A percentile compares a stretch with the other conserved stretches of the same genome.
Evolutionary conservation across 2,113 vertebrate species (phyloP).

Genomic region (Syngnathus typhle): DNA sequence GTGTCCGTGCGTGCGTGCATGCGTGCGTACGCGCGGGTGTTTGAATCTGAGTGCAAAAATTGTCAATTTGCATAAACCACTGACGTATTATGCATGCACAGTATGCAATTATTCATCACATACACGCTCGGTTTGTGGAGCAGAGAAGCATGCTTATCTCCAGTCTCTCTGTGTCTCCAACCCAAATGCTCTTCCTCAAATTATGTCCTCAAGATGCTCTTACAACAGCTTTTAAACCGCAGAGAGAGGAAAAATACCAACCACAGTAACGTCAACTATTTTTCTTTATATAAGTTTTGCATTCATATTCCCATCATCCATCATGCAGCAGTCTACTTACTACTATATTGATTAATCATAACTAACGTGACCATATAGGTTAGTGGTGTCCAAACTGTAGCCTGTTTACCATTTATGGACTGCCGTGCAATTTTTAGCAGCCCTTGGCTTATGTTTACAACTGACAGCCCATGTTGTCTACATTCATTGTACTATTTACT

Average conservation of each 20-base stretch:
- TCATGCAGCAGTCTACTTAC: background rate
- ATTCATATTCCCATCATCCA: background rate
- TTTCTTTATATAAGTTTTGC: background rate
- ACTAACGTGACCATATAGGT: no score
- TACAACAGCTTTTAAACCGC: constrained; percentile 8
- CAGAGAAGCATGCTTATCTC: constrained; percentile 30
- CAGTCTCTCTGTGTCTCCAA: constrained; percentile 35
- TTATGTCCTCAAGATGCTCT: constrained; percentile 22
- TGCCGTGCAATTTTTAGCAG: no score
- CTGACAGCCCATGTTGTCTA: no score
- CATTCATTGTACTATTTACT: no score
- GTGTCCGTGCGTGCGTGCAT: constrained; percentile 25
- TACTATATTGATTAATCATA: no score
- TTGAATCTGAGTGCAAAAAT: constrained; percentile 23
- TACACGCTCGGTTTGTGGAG: constrained; percentile 14
- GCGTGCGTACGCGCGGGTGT: constrained; percentile 16
- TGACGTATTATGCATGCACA: constrained; percentile 14
- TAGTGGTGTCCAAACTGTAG: no score
- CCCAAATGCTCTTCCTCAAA: constrained; percentile 46
- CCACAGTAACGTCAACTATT: background rate
- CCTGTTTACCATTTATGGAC: no score
- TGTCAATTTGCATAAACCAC: constrained; percentile 48
- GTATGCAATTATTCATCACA: constrained; percentile 1
- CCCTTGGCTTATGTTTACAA: no score
- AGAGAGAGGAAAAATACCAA: background rate